Percentiles rank a stretch among this genome's conserved stretches.
phyloP scores from a whole-genome alignment of 2,113 vertebrate species.

The Hydropotes inermis region DNA sequence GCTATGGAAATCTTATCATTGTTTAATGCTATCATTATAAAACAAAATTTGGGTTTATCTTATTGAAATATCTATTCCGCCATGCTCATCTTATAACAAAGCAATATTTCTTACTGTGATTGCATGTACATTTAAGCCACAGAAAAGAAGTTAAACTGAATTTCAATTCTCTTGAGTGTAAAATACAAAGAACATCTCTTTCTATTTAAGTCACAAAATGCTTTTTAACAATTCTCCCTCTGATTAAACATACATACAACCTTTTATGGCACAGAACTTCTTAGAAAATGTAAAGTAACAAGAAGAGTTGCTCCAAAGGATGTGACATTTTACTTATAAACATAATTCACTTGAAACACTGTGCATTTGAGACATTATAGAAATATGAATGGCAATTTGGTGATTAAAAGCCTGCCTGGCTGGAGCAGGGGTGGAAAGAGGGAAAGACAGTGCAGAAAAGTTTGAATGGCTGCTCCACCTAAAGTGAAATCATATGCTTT shows the following conservation, averaged over 20 bases:
- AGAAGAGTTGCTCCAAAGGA: background rate
- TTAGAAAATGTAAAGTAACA: background rate
- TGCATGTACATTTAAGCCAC: background rate
- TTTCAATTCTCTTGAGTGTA: background rate
- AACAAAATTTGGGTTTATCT: background rate
- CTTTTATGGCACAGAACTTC: background rate
- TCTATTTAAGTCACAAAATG: background rate
- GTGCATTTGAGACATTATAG: background rate
- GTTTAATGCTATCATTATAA: background rate
- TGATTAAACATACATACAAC: background rate
- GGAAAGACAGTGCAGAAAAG: background rate
- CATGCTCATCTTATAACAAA: background rate
- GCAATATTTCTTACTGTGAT: background rate
- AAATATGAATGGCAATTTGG: background rate
- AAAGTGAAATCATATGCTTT: slow-evolving; percentile 45
- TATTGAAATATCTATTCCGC: background rate
- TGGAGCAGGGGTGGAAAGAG: background rate
- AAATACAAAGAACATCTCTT: background rate
- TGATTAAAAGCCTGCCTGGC: background rate
- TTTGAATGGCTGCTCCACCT: background rate
- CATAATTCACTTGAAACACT: background rate
- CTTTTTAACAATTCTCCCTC: background rate
- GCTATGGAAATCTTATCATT: background rate
- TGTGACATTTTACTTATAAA: background rate
- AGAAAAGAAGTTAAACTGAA: background rate